Evolutionary conservation across 2,888 invertebrate genomes (phyloP).

Genomic region (Hemithea aestivaria): DNA sequence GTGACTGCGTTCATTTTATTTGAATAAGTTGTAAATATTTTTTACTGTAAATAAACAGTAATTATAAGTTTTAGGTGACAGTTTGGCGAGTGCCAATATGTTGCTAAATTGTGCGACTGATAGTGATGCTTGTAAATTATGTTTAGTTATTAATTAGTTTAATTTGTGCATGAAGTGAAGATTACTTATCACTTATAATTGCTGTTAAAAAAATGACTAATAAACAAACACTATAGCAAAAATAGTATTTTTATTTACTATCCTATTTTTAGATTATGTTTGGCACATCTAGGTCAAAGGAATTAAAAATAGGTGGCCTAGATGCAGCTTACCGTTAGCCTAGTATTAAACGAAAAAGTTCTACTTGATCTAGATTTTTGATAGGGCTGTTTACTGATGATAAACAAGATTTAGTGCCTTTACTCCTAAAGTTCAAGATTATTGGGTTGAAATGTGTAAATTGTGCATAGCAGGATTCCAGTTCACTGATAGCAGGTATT

Average conservation of each 20-base stretch:
- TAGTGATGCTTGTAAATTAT: constrained; percentile 12
- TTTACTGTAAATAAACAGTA: constrained; percentile 54
- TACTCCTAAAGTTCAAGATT: too few species aligned
- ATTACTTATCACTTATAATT: constrained; percentile 67
- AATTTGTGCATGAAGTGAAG: constrained; percentile 30
- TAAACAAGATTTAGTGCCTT: too few species aligned
- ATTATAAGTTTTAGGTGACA: constrained; percentile 68
- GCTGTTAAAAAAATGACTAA: constrained; percentile 61
- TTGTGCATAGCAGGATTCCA: too few species aligned
- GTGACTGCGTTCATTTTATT: constrained; percentile 44
- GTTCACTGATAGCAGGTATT: too few species aligned
- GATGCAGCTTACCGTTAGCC: too few species aligned
- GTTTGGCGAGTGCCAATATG: constrained; percentile 1
- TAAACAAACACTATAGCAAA: constrained; percentile 41
- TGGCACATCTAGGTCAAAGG: too few species aligned
- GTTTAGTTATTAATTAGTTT: constrained; percentile 19
- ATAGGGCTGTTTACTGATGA: too few species aligned
- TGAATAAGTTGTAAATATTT: constrained; percentile 66
- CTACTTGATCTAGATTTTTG: too few species aligned
- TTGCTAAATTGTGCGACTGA: constrained; percentile 13
- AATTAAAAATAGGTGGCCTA: too few species aligned
- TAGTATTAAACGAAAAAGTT: too few species aligned
- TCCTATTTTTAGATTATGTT: background rate
- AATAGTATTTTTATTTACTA: constrained; percentile 8
- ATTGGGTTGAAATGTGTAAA: too few species aligned